Evolutionary conservation across 1,140 invertebrate species (phyloP), one percentile per base, ranked within the genome.

Genomic region (Harpegnathos saltator): DNA sequence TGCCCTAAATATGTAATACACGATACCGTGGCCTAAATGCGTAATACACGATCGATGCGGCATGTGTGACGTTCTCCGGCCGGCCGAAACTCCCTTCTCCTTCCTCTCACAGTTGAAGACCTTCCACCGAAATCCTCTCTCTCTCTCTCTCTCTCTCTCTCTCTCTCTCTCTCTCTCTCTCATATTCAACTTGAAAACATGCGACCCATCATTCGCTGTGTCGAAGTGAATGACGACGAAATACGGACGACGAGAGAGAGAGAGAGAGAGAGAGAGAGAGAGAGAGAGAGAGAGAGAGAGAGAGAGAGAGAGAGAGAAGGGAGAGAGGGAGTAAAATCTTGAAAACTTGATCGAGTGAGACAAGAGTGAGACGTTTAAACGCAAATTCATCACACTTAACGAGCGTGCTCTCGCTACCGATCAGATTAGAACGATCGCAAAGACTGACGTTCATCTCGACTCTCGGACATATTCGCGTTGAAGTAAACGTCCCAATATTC

Each of bases 31-130:
- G 17, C 75, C 69, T 71, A 84, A 69, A 68, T 66, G 85, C 52
- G 81, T 72, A 86, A 84, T 74, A 71, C 54, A 50, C 86, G 85
- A 74, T 88, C 74, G 82, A 84, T 81, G 73, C 48, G 52, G 62
- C n/a, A 66, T 33, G 65, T 69, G 59, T 52, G 73, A 52, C 65
- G 50, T 78, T 69, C 33, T 44, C 38, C 9, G 50, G 29, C 19
- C 9, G 44, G 1, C 48, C 50, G 14, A 71, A 80, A 71, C 38
- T 56, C 17, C 52, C 63, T 71, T 48, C 22, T 56, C 59, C 22
- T 29, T 26, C 73, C 68, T 54, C 48, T 54, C 48, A 80, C 65
- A 59, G 38, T 52, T 44, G 29, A 82, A 65, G 14, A 56, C 33
- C 11, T 15, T 24, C n/a, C 12, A 54, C 5, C 38, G 7, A 44